Evolutionary conservation across 2,113 vertebrate species (phyloP).

Genomic region (Marcusenius ussheri): DNA sequence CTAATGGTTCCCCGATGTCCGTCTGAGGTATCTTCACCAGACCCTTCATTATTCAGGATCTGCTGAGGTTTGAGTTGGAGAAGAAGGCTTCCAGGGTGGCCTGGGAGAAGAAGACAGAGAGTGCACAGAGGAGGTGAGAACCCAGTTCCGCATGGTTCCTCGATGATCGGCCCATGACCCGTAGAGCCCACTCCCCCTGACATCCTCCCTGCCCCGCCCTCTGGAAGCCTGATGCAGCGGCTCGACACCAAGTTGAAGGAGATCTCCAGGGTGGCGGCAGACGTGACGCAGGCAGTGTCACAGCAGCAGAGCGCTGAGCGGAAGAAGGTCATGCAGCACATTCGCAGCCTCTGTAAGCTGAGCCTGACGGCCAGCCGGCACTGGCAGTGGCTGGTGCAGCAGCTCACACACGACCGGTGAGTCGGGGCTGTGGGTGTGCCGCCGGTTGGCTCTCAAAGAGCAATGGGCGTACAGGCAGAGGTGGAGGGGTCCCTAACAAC

Average conservation of each 20-base stretch:
- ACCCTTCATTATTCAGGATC: slow-evolving; percentile 64
- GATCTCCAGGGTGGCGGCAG: slow-evolving; percentile 91
- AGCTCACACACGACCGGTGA: slow-evolving; percentile 72
- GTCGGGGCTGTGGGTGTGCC: not conserved
- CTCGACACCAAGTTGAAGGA: slow-evolving; percentile 87
- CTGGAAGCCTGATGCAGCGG: slow-evolving; percentile 81
- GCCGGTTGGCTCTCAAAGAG: not conserved
- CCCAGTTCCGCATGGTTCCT: not conserved
- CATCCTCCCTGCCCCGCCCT: not conserved
- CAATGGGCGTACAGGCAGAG: not conserved
- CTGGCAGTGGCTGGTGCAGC: slow-evolving; percentile 93
- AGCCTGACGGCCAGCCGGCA: slow-evolving; percentile 86
- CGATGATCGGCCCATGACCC: too few relatives aligned
- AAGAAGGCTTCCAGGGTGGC: slow-evolving; percentile 73
- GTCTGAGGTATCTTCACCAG: not conserved
- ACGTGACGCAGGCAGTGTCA: slow-evolving; percentile 93
- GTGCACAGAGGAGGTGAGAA: slow-evolving; percentile 78
- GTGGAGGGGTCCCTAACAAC: not conserved
- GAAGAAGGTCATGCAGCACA: slow-evolving; percentile 95
- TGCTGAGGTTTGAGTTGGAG: slow-evolving; percentile 79
- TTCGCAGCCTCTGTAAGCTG: slow-evolving; percentile 83
- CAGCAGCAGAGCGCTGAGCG: slow-evolving; percentile 90
- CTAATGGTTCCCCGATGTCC: not conserved
- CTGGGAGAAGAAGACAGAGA: slow-evolving; percentile 86
- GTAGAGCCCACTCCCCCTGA: slow-evolving; percentile 52